A percentile compares a stretch with the other conserved stretches of the same genome.
Conservation (phyloP, 2,888 invertebrate genomes). For the Coleophora flavipennella region DNA sequence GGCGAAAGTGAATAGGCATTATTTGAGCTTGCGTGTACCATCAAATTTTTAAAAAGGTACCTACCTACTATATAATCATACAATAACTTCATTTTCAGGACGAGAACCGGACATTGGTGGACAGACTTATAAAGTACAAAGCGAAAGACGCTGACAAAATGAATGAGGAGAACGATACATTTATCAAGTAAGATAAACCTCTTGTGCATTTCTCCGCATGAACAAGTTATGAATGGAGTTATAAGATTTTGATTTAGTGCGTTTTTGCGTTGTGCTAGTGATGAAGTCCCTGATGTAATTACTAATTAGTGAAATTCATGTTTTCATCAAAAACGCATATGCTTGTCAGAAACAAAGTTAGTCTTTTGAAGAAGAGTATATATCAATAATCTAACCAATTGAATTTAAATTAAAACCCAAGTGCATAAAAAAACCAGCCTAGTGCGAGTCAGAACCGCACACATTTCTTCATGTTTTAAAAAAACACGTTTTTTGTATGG, state of each 20-base stretch:
- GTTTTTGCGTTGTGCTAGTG: conserved; percentile 21
- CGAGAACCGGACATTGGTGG: conserved; percentile 88
- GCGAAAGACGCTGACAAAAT: conserved; percentile 95
- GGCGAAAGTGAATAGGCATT: no score
- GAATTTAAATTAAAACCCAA: no score
- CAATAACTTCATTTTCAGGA: conserved; percentile 72
- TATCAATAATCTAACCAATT: no score
- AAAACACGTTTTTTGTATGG: no score
- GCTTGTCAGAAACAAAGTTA: no score
- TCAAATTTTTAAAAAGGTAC: conserved; percentile 21
- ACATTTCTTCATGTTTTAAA: no score
- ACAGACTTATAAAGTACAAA: conserved; percentile 92
- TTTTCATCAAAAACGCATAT: background rate
- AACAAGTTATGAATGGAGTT: conserved; percentile 12
- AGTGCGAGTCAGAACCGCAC: no score
- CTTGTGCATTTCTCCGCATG: conserved; percentile 5
- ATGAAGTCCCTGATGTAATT: conserved; percentile 1
- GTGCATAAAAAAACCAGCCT: no score
- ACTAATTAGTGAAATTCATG: background rate
- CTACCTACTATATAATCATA: no score
- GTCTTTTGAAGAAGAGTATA: no score
- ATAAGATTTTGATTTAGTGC: conserved; percentile 18
- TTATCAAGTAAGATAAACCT: conserved; percentile 80
- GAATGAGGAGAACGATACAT: conserved; percentile 97
- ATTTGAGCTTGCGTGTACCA: no score